Percentiles rank a stretch among this genome's conserved stretches.
phyloP scores from a whole-genome alignment of 2,888 invertebrate genomes.

The Psococerastis gibbosa region DNA sequence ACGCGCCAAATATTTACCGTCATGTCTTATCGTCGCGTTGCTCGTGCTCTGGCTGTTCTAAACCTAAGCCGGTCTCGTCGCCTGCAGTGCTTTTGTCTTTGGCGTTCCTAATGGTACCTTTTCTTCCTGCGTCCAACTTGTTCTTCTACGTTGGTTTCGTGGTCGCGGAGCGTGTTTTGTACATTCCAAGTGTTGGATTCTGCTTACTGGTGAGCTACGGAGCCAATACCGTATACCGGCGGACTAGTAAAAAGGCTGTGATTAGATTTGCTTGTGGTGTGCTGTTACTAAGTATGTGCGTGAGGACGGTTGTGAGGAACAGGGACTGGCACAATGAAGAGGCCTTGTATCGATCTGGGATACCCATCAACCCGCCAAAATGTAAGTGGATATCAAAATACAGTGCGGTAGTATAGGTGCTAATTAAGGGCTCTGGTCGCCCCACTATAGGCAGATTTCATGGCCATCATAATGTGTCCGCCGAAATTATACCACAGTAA shows the following conservation, averaged over 20 bases:
- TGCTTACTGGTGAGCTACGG: slow-evolving; percentile 74
- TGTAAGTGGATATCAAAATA: slow-evolving; percentile 55
- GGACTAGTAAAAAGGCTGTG: slow-evolving; percentile 23
- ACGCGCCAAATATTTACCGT: not conserved
- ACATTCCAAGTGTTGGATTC: slow-evolving; percentile 89
- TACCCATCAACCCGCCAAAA: slow-evolving; percentile 92
- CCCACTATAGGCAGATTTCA: too few species aligned
- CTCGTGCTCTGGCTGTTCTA: slow-evolving; percentile 2
- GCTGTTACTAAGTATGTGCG: slow-evolving; percentile 45
- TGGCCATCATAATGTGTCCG: too few species aligned
- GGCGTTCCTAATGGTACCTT: slow-evolving; percentile 68
- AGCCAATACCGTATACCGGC: slow-evolving; percentile 28
- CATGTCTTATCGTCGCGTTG: not conserved
- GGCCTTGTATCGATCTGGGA: slow-evolving; percentile 74
- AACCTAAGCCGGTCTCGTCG: slow-evolving; percentile 22
- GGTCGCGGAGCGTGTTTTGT: slow-evolving; percentile 87
- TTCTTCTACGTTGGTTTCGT: slow-evolving; percentile 98
- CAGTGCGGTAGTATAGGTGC: too few species aligned
- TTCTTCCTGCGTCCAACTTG: slow-evolving; percentile 88
- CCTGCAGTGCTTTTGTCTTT: slow-evolving; percentile 37
- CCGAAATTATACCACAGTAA: too few species aligned
- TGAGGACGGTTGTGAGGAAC: slow-evolving; percentile 64
- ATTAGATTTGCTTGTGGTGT: slow-evolving; percentile 30
- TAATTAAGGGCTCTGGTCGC: too few species aligned
- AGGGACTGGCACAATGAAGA: slow-evolving; percentile 88